Base-by-base conservation (phyloP, 1,140 invertebrate genomes). In the Hirudo medicinalis region DNA sequence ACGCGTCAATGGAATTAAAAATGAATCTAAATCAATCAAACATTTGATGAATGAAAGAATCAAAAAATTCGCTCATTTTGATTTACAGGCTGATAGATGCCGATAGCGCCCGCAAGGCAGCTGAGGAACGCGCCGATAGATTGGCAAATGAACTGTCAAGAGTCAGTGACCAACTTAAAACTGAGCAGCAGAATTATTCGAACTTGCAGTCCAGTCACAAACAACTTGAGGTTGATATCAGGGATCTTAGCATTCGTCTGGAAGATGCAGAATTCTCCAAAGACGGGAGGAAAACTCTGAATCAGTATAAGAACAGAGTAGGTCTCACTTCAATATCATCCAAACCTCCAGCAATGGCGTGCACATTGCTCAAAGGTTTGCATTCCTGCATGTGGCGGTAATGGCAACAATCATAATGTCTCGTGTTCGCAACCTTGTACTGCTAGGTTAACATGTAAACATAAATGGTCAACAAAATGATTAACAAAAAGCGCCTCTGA, bases 61-160 rank as follows among this genome's bases (percentile, higher is more conserved):
- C 6, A 3, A 2, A 36, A 36, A 36, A 2, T 36, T 3, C 43
- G 20, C 8, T 25, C 0, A 63, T 25, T 32, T 19, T 63, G 22
- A 63, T 25, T 57, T 57, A 20, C 29, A 63, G 57, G 15, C 86
- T 97, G 77, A 93, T 96, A 81, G 94, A 97, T 83, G 88, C 96
- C 76, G 85, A 95, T 77, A 94, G 94, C 84, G 76, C 75, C 74
- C 77, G 78, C 60, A 73, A 78, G 25, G 80, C 80, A 49, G 80
- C 80, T 67, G 79, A 81, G 63, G 81, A 82, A 67, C 76, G 81
- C 25, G 79, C 81, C 54, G 79, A 81, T 71, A 76, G 55, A 27
- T 68, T 75, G 67, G 74, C 76, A 32, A 74, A 75, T 63, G 80
- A 82, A 73, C 76, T 78, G 54, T 75, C 76, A 73, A 74, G 81